A percentile compares a stretch with the other conserved stretches of the same genome.
These are phyloP conservation scores for Mustela erminea DNA, from an alignment of 2,797 vertebrate species.

Conservation along the genomic window DNA sequence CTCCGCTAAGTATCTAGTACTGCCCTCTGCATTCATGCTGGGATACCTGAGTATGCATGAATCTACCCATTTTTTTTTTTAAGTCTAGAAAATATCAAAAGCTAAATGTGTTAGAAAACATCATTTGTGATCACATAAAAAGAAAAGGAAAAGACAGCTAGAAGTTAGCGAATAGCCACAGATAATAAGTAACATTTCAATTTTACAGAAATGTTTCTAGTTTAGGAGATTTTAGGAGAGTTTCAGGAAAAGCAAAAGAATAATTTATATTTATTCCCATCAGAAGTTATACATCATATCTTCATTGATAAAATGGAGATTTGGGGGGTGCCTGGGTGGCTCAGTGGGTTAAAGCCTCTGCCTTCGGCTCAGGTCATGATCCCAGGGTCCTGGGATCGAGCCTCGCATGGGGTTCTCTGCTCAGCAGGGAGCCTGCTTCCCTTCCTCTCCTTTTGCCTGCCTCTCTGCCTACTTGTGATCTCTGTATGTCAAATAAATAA, in stretches of 20 bases:
- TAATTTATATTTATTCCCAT: background rate
- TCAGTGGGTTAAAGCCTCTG: no score
- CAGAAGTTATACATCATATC: background rate
- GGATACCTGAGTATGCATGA: background rate
- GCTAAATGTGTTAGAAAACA: background rate
- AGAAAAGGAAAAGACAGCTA: background rate
- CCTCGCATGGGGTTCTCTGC: no score
- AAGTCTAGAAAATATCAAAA: conserved; percentile 28
- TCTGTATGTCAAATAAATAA: no score
- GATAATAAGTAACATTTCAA: conserved; percentile 27
- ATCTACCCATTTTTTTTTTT: background rate
- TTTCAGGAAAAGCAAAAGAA: conserved; percentile 14
- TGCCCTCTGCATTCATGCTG: background rate
- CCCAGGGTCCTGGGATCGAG: no score
- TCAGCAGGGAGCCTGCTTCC: no score
- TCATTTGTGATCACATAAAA: background rate
- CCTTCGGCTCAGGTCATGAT: no score
- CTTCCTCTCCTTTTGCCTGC: no score
- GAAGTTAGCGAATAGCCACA: background rate
- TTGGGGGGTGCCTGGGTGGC: no score
- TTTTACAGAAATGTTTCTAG: conserved; percentile 31
- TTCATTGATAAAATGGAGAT: background rate
- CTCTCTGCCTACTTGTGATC: no score
- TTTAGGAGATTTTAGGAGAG: background rate
- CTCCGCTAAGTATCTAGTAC: background rate